phyloP scores from a whole-genome alignment of 2,113 vertebrate species.

The Crotalus helleri region DNA sequence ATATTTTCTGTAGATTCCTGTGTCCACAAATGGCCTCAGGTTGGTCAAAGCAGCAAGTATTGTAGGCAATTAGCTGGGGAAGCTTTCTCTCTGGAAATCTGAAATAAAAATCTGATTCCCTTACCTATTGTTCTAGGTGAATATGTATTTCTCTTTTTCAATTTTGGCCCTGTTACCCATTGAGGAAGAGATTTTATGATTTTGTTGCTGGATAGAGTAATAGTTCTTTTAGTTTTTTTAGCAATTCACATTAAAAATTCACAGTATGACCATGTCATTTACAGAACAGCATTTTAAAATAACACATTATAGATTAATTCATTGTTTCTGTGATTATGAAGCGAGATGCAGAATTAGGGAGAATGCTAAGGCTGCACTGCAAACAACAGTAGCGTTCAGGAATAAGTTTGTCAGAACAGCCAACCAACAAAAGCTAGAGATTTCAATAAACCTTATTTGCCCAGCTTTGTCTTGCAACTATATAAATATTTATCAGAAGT shows the following conservation, averaged over 20 bases:
- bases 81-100: neutral
- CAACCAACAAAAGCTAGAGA: neutral
- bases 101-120: neutral
- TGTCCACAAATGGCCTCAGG: neutral
- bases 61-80: neutral
- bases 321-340: neutral
- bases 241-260: neutral
- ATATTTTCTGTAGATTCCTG: conserved; percentile 25
- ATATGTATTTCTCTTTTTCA: neutral
- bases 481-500: neutral
- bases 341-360: too few relatives aligned
- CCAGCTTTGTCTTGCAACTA: neutral
- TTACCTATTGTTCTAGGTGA: neutral
- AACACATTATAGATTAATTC: neutral
- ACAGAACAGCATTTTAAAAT: neutral
- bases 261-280: neutral
- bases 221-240: neutral
- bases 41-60: neutral
- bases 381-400: neutral
- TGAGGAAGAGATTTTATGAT: neutral
- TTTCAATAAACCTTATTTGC: neutral
- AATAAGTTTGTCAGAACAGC: neutral
- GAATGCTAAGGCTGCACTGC: neutral
- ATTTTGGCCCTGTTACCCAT: neutral
- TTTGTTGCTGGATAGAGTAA: neutral